Base-by-base conservation (phyloP, 2,888 invertebrate species). In the Drosophila silvestris region DNA sequence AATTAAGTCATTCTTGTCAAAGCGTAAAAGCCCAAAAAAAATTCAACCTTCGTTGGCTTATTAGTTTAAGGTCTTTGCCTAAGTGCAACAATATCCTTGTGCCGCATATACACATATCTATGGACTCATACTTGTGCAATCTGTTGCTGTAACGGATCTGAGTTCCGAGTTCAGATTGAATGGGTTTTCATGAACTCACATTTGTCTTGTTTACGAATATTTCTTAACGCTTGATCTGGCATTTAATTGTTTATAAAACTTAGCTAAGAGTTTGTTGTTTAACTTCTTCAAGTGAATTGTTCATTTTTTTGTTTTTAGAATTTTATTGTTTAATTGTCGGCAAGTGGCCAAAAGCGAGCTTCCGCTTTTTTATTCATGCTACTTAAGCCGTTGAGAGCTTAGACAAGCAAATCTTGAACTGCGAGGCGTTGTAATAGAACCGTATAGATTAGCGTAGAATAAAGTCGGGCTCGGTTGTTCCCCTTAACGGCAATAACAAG, bases 1-100 rank as follows among this genome's bases (percentile, higher is more conserved):
- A 81, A 85, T 83, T 75, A 85, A 83, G 74, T 79, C 59, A 84
- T 86, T 86, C 85, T 86, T 86, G 90, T 75, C 82, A 71, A 78
- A 51, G 35, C 56, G 12, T 6, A 16, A 5, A 26, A 51, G 16
- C 32, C 5, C 33, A 44, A 33, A 37, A 37, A 57, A 51, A 75
- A 53, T 70, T 59, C 78, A 85, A 85, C 85, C 85, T 85, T 85
- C 86, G 52, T 41, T 70, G 67, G 60, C 54, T 82, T 90, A 89
- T 89, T 86, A 90, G 89, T 81, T 82, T 89, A 86, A 86, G 84
- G 85, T 77, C 90, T 89, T 70, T 80, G 62, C 58, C 60, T 80
- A 71, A 89, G 66, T 87, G 90, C 89, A 85, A 50, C 54, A 67
- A 69, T 56, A 90, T 86, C 85, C 85, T 86, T 85, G 85, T 81